Conservation (phyloP, 1,140 invertebrate species). For the Drosophila kanapiae region DNA sequence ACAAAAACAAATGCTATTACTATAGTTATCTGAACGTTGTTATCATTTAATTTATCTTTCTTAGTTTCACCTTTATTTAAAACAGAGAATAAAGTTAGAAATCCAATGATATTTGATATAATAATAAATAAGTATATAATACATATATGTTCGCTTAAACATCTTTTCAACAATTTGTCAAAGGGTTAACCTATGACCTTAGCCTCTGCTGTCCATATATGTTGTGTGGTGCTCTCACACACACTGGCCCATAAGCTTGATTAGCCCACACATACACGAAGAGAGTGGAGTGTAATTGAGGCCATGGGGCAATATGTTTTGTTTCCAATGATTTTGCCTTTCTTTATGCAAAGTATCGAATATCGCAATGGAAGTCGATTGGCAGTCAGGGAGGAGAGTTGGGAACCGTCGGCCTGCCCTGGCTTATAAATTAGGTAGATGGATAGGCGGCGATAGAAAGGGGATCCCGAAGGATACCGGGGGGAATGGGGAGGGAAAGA, state of each 20-base stretch:
- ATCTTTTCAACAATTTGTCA: not conserved
- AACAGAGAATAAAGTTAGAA: not conserved
- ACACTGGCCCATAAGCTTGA: slow-evolving; percentile 50
- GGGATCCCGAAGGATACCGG: not conserved
- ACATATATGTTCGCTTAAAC: not conserved
- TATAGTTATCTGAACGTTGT: not conserved
- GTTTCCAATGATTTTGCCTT: slow-evolving; percentile 83
- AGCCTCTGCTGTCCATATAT: slow-evolving; percentile 2
- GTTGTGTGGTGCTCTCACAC: slow-evolving; percentile 14
- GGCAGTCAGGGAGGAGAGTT: not conserved
- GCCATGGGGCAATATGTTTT: slow-evolving; percentile 82
- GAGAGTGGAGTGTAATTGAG: slow-evolving; percentile 79
- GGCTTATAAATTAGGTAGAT: slow-evolving; percentile 49
- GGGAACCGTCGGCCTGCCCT: slow-evolving; percentile 21
- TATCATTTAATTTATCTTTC: too few species aligned
- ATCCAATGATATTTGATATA: not conserved
- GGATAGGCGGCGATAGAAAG: slow-evolving; percentile 23
- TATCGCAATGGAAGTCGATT: slow-evolving; percentile 72
- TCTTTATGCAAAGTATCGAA: slow-evolving; percentile 80
- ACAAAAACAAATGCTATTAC: too few species aligned
- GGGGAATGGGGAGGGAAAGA: not conserved
- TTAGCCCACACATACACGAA: slow-evolving; percentile 54
- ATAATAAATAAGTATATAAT: too few species aligned
- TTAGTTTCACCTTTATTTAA: not conserved
- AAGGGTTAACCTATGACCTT: not conserved